These are phyloP conservation scores for Otis tarda DNA, from an alignment of 2,113 vertebrate genomes.

Conservation along the genomic window DNA sequence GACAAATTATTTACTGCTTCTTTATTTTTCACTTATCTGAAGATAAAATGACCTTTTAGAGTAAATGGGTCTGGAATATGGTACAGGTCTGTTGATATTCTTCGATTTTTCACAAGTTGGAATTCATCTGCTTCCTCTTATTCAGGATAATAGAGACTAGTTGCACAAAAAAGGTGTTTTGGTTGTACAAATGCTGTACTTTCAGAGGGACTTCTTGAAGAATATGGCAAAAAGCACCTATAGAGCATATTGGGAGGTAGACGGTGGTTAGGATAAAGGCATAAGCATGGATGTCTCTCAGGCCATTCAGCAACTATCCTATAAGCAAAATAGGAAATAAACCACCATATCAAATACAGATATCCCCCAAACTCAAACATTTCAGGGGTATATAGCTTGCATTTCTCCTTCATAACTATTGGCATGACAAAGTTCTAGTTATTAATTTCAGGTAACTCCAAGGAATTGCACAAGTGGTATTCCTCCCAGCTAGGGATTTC, in stretches of 20 bases:
- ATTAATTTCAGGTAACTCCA: not conserved
- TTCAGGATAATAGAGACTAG: not conserved
- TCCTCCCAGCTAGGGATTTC: not conserved
- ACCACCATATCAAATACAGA: accelerated
- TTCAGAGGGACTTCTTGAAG: not conserved
- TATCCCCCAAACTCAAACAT: not conserved
- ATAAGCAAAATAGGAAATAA: not conserved
- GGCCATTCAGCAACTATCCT: not conserved
- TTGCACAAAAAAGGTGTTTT: not conserved
- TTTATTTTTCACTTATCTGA: not conserved
- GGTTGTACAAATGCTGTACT: not conserved
- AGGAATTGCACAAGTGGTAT: not conserved
- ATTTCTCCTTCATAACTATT: not conserved
- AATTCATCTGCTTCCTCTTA: not conserved
- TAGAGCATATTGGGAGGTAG: not conserved
- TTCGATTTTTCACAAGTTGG: not conserved
- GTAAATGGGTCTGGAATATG: not conserved
- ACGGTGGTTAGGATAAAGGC: not conserved
- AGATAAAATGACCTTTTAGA: not conserved
- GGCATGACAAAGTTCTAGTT: not conserved
- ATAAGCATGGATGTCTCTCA: not conserved
- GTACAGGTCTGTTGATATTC: not conserved
- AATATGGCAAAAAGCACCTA: not conserved
- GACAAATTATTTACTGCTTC: not conserved
- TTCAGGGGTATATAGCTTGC: not conserved